Base-by-base conservation (phyloP, 2,797 vertebrate genomes). In the Pyrocephalus nanus region DNA sequence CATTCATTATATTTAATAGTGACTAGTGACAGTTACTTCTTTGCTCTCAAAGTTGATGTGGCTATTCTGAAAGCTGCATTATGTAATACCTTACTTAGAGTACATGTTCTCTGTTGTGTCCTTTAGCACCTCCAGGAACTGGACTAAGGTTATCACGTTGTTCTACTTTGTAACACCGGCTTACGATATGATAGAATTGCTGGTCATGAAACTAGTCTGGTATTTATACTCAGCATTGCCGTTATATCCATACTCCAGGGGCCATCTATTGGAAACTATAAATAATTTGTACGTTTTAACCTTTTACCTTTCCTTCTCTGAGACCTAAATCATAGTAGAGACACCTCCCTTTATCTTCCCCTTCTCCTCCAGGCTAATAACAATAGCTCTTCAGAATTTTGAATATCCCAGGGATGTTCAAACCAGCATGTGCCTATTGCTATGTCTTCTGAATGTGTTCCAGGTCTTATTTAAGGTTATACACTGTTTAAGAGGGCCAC, bases 61-160 rank as follows among this genome's bases (percentile, higher is more conserved):
- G 11, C 30, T 66, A 19, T 54, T 66, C 34, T 32, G 40, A 32
- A 53, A 77, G 40, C 10, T 47, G 21, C 12, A 5, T 32, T 60
- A 8, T 65, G 34, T 47, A 72, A 60, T 58, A 20, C 40, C 43
- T 65, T 40, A 53, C n/a, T 60, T 60, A 40, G 26, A 36, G 29
- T 42, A 27, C 21, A 3, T 17, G 22, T 53, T 72, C n/a, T 15
- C 26, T 34, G 12, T 47, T 51, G n/a, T 47, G 40, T 23, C 71
- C 26, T 78, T 72, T 38, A 25, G 1, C 34, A 42, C 30, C 47
- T 60, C 15, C 42, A 66, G 47, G 34, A 84, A 53, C 34, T 66
- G 34, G 26, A 42, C 29, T 47, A 10, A 48, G 30, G 9, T 34
- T 66, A 26, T 60, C 60, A 29, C 0, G 0, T 34, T 34, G 34